Evolutionary conservation across 2,888 invertebrate species (phyloP).

Genomic region (Himalopsyche kuldschensis): DNA sequence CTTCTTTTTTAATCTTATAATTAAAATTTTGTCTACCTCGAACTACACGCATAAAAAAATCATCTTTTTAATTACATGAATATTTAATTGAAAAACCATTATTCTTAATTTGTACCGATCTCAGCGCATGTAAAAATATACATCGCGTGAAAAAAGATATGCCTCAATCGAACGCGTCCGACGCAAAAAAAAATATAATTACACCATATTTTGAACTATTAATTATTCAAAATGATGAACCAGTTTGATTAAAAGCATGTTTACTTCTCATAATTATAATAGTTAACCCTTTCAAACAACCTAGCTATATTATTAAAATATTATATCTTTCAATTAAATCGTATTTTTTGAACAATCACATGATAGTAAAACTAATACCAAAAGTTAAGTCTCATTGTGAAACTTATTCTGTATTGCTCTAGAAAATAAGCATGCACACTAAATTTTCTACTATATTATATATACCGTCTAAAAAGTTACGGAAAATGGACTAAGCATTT

Average conservation of each 20-base stretch:
- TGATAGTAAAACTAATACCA: too few species aligned
- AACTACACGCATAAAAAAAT: not conserved
- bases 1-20: not conserved
- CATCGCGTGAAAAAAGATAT: not conserved
- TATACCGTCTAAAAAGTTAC: too few species aligned
- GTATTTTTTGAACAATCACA: too few species aligned
- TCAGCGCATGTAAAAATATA: not conserved
- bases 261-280: not conserved
- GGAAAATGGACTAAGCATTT: too few species aligned
- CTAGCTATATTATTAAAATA: not conserved
- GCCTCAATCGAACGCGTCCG: not conserved
- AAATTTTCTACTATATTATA: too few species aligned
- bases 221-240: constrained; percentile 14
- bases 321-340: too few species aligned
- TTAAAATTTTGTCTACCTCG: not conserved
- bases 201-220: not conserved
- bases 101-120: not conserved
- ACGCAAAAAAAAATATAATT: not conserved
- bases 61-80: not conserved
- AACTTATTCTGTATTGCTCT: too few species aligned
- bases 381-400: too few species aligned
- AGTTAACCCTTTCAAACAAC: not conserved
- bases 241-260: constrained; percentile 17
- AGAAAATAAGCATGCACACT: too few species aligned
- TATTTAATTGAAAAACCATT: not conserved